A percentile compares a stretch with the other conserved stretches of the same genome.
These are phyloP conservation scores for Polietes domitor DNA, from an alignment of 2,888 invertebrate species.

Conservation along the genomic window DNA sequence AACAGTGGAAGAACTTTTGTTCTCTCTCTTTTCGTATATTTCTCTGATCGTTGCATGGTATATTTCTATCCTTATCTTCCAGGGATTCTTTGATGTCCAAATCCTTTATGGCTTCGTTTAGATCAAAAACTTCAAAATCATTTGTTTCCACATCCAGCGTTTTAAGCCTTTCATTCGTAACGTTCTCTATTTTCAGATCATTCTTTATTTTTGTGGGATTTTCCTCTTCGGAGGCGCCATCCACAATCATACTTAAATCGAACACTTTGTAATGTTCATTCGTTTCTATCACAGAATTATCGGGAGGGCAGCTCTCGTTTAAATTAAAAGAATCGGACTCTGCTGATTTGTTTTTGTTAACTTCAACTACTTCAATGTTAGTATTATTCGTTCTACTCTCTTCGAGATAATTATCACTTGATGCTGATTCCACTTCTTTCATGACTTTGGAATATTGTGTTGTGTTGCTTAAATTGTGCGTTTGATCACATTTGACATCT, in stretches of 20 bases:
- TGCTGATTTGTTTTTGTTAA: not conserved
- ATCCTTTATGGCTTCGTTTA: constrained; percentile 28
- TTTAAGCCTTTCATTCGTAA: not conserved
- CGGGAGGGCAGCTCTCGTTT: constrained; percentile 36
- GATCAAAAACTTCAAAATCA: constrained; percentile 37
- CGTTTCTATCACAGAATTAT: constrained; percentile 52
- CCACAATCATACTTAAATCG: constrained; percentile 1
- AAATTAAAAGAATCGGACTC: constrained; percentile 54
- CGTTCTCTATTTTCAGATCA: not conserved
- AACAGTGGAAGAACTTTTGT: constrained; percentile 34
- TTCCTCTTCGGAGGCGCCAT: not conserved
- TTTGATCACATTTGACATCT: constrained; percentile 57
- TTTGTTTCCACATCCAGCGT: not conserved
- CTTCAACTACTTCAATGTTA: not conserved
- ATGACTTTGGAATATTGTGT: not conserved
- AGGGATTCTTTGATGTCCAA: constrained; percentile 10
- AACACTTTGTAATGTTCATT: constrained; percentile 13
- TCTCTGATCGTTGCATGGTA: not conserved
- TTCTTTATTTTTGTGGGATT: not conserved
- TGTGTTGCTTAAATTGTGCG: too few species aligned
- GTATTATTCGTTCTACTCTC: constrained; percentile 51
- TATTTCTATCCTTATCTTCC: not conserved
- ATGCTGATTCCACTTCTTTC: not conserved
- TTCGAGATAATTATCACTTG: not conserved
- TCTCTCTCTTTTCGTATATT: not conserved